Conservation (phyloP, 2,888 invertebrate genomes). For the Epinotia nisella region DNA sequence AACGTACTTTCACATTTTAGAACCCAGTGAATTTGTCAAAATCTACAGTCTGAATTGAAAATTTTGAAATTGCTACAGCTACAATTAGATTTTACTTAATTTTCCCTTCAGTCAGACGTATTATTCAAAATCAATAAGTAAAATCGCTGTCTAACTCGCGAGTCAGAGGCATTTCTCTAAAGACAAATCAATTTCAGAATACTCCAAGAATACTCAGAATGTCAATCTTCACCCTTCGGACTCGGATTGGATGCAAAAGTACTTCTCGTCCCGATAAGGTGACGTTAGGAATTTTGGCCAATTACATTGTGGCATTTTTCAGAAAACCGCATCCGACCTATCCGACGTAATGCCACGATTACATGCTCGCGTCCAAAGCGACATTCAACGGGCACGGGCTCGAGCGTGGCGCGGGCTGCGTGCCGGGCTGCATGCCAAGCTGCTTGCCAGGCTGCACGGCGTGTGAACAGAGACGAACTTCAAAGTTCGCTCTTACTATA, state of each 20-base stretch:
- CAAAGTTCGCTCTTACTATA: too few species aligned
- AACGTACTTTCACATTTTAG: slow-evolving; percentile 38
- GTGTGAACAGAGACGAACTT: too few species aligned
- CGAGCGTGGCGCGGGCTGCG: too few species aligned
- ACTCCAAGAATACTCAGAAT: too few species aligned
- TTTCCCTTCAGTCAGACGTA: slow-evolving; percentile 36
- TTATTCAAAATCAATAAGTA: slow-evolving; percentile 45
- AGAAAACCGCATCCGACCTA: not conserved
- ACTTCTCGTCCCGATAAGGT: not conserved
- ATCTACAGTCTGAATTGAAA: not conserved
- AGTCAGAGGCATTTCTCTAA: slow-evolving; percentile 28
- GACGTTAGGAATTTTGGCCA: not conserved
- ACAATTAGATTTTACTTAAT: slow-evolving; percentile 17
- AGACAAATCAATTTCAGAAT: slow-evolving; percentile 13
- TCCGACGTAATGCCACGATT: too few species aligned
- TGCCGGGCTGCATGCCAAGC: too few species aligned
- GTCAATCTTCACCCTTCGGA: not conserved
- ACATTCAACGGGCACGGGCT: too few species aligned
- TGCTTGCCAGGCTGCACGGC: too few species aligned
- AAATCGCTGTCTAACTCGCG: slow-evolving; percentile 41
- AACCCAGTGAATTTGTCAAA: slow-evolving; percentile 15
- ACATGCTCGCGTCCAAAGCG: too few species aligned
- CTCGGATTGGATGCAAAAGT: slow-evolving; percentile 3
- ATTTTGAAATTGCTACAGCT: slow-evolving; percentile 1
- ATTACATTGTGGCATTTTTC: not conserved